Base-by-base conservation (phyloP, 2,888 invertebrate species). In the Odontocolon sp. region DNA sequence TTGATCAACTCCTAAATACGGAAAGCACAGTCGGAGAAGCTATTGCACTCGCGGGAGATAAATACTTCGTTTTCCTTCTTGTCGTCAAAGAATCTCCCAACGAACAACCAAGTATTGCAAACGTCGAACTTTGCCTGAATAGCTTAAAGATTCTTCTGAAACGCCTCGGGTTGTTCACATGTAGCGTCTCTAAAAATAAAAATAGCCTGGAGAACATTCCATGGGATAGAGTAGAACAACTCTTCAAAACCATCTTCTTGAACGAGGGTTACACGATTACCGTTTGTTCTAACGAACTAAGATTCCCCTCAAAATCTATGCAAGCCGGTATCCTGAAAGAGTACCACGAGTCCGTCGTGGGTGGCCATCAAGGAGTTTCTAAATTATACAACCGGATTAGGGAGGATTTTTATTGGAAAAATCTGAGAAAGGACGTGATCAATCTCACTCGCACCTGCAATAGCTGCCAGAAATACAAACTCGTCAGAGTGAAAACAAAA, bases 391-490 rank as follows among this genome's bases (percentile, higher is more conserved):
- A 66, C 8, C 11, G 72, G 1, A 57, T 82, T 50, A 36, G 76
- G n/a, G 42, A 73, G 11, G 11, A 73, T 9, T 82, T 75, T 45
- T 75, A 71, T 40, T 82, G 80, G 82, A 45, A 56, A 3, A 26
- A 50, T 0, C 70, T 83, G 74, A 67, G 26, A 14, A 14, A 54
- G 2, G 72, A 81, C 5, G 61, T 84, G 0, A 52, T 52, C 2
- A 40, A 74, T 4, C 78, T 67, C 14, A 52, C 82, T 14, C 42
- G 47, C 1, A 38, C 11, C 2, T 83, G 83, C 38, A 45, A 63
- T 1, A 33, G 54, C 4, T 83, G 82, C 47, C 77, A 82, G 52
- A 56, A 64, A 9, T 56, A 77, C 11, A 81, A 81, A 64, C 47
- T 63, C 0, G 57, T 47, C 3, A 18, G 66, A 0, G 18, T 28